Conservation (phyloP, 2,888 invertebrate genomes). For the Tupiocoris notatus region DNA sequence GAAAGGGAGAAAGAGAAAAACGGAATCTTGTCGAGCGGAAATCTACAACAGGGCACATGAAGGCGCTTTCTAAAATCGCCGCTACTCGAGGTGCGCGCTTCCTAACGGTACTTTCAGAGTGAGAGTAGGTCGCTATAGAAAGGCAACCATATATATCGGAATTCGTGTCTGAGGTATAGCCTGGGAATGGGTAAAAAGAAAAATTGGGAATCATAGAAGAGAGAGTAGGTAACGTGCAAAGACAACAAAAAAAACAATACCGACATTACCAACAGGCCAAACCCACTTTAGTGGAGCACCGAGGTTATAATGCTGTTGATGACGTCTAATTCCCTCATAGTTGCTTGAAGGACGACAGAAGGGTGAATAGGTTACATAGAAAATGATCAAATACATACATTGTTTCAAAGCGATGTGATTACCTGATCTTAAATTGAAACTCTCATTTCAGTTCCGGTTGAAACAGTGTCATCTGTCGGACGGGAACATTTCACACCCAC, state of each 20-base stretch:
- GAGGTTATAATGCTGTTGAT: not conserved
- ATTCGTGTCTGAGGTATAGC: not conserved
- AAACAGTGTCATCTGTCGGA: conserved; percentile 26
- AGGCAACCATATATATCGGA: not conserved
- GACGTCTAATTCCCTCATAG: no score
- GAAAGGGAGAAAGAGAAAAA: not conserved
- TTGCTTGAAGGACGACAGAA: no score
- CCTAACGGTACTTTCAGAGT: not conserved
- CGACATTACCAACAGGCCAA: not conserved
- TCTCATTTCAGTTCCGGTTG: conserved; percentile 36
- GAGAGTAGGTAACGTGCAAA: not conserved
- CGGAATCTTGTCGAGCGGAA: not conserved
- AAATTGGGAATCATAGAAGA: not conserved
- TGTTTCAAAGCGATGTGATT: conserved; percentile 27
- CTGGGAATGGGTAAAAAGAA: not conserved
- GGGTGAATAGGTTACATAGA: no score
- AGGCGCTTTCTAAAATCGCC: not conserved
- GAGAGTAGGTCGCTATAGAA: not conserved
- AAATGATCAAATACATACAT: no score
- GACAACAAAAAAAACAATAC: not conserved
- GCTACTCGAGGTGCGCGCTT: not conserved
- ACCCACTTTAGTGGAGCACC: not conserved
- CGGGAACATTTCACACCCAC: not conserved
- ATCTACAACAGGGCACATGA: not conserved
- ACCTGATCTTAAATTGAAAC: conserved; percentile 37